These are phyloP conservation scores for Passer domesticus DNA, from an alignment of 2,113 vertebrate species.

Conservation along the genomic window DNA sequence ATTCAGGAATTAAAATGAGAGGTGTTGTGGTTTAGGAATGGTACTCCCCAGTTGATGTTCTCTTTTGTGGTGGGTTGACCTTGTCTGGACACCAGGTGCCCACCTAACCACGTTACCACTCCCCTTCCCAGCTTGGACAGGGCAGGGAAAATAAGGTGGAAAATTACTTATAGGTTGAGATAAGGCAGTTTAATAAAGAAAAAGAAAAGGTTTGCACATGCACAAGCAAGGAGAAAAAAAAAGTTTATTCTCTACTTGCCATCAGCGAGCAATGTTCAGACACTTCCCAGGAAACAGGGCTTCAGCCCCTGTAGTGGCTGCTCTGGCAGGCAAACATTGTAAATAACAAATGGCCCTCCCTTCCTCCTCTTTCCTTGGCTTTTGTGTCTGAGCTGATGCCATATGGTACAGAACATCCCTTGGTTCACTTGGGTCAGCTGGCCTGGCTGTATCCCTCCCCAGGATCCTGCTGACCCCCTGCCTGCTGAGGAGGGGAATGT, in stretches of 20 bases:
- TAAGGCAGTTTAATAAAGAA: background rate
- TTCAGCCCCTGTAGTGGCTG: background rate
- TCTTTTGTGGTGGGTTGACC: background rate
- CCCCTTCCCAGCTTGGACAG: background rate
- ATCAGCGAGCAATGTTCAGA: background rate
- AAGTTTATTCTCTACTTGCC: background rate
- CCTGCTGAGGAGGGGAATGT: background rate
- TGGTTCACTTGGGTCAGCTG: background rate
- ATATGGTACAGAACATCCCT: background rate
- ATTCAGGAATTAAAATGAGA: background rate
- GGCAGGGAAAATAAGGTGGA: background rate
- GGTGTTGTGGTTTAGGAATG: background rate
- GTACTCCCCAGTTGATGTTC: background rate
- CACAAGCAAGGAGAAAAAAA: background rate
- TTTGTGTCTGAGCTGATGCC: background rate
- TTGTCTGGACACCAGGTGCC: background rate
- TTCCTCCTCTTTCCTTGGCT: background rate
- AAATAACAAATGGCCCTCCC: background rate
- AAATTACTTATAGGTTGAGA: background rate
- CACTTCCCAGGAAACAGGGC: background rate
- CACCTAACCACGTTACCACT: accelerated
- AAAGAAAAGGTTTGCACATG: background rate
- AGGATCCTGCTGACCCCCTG: background rate
- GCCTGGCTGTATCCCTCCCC: background rate
- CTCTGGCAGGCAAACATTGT: background rate